Base-by-base conservation (phyloP, 2,797 vertebrate species). In the Tiaroga cobitis region DNA sequence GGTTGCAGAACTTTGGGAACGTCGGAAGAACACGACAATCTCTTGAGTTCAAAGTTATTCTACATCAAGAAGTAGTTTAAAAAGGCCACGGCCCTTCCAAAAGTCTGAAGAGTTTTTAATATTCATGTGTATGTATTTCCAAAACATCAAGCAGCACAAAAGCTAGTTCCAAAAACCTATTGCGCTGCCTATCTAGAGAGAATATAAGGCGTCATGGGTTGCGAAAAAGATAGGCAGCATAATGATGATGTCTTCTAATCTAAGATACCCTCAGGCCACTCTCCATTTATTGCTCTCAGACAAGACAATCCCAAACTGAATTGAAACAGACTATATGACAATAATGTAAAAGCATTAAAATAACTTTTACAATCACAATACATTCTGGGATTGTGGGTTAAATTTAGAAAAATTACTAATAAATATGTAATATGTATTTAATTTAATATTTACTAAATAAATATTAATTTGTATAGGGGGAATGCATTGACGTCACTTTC, bases 1-100 rank as follows among this genome's bases (percentile, higher is more conserved):
- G 85, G 88, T 89, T 89, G 83, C 80, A 43, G 29, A 81, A 86
- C 54, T 77, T 72, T 10, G 29, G 51, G 80, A 79, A 65, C 32
- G 2, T 51, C 34, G 13, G n/a, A 85, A 51, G 32, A 76, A 65
- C 56, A 34, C 16, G 4, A 46, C 11, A 32, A 39, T 77, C 37
- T 82, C 63, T 37, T 13, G 80, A 46, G 59, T 43, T 9, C 56
- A 67, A 49, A 82, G n/a, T 49, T 79, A 69, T 59, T 68, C 3
- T 3, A 54, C 74, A 78, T n/a, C 51, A 70, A 59, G 72, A 77
- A 84, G 37, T 19, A 19, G 51, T 59, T 79, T 49, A 32, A 78
- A 70, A 79, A 54, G 82, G 29, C 24, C 59, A 76, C 0, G 24
- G 32, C 32, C 32, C 2, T 10, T 18, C 11, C 61, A 21, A 29